Evolutionary conservation across 1,140 invertebrate genomes (phyloP).

Genomic region (Thaumatotibia leucotreta): DNA sequence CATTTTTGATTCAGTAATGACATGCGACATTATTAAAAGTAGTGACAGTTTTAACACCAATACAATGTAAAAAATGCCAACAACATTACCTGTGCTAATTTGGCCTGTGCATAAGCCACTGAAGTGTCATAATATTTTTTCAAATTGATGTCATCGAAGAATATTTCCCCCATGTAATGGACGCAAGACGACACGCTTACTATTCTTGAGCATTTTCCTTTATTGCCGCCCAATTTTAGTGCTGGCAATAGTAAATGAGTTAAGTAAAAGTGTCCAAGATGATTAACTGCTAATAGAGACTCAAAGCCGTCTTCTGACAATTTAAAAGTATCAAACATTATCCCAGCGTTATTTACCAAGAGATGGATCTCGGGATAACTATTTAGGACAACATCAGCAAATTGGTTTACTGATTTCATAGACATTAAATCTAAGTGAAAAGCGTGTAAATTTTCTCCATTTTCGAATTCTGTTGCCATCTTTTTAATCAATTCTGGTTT

Average conservation of each 20-base stretch:
- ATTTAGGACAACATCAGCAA: constrained; percentile 81
- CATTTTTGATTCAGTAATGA: too few relatives aligned
- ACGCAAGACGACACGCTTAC: constrained; percentile 93
- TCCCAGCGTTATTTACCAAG: constrained; percentile 91
- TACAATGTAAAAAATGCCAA: too few relatives aligned
- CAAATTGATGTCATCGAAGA: constrained; percentile 87
- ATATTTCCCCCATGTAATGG: constrained; percentile 83
- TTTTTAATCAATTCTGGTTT: constrained; percentile 79
- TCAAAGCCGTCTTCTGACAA: constrained; percentile 89
- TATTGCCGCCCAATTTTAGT: constrained; percentile 79
- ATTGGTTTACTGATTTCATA: constrained; percentile 85
- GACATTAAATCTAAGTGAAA: constrained; percentile 79
- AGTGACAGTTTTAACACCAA: too few relatives aligned
- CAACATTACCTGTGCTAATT: constrained; percentile 87
- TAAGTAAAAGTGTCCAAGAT: constrained; percentile 92
- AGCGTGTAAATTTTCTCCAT: constrained; percentile 53
- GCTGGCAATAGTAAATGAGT: constrained; percentile 88
- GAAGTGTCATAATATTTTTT: constrained; percentile 80
- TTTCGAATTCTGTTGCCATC: constrained; percentile 74
- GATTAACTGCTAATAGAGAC: constrained; percentile 90
- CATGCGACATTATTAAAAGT: too few relatives aligned
- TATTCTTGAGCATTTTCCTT: constrained; percentile 80
- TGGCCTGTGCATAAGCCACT: constrained; percentile 90
- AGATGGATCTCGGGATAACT: constrained; percentile 83
- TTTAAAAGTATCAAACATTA: constrained; percentile 89